Conservation (phyloP, 2,888 invertebrate species). For the Augochlorella aurata region DNA sequence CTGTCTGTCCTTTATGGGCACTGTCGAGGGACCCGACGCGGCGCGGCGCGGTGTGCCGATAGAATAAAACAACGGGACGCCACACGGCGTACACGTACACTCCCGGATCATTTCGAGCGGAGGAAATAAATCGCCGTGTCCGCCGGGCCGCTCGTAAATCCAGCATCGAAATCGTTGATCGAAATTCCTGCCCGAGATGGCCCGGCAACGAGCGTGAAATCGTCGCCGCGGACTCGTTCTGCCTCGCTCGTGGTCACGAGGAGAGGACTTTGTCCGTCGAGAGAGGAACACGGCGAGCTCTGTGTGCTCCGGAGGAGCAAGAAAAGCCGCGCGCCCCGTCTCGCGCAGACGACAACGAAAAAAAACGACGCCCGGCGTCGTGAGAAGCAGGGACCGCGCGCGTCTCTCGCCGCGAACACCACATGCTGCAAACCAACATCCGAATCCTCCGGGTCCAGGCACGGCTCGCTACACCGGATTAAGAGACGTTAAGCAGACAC, state of each 20-base stretch:
- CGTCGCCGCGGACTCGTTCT: neutral
- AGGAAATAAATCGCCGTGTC: conserved; percentile 39
- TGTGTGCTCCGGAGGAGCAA: neutral
- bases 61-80: conserved; percentile 47
- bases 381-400: neutral
- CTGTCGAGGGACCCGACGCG: neutral
- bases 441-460: conserved; percentile 8
- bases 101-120: conserved; percentile 39
- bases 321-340: neutral
- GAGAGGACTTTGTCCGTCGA: neutral
- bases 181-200: conserved; percentile 10
- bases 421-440: conserved; percentile 1
- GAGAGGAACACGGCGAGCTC: neutral
- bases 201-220: conserved; percentile 8
- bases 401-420: neutral
- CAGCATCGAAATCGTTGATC: conserved; percentile 25
- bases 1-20: conserved; percentile 37
- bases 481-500: conserved; percentile 38
- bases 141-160: conserved; percentile 25
- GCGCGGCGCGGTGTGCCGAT: neutral
- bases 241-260: neutral
- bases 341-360: neutral
- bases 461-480: conserved; percentile 28
- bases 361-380: neutral
- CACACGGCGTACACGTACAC: conserved; percentile 24